Base-by-base conservation (phyloP, 1,140 invertebrate species). In the Tetramorium alpestre region DNA sequence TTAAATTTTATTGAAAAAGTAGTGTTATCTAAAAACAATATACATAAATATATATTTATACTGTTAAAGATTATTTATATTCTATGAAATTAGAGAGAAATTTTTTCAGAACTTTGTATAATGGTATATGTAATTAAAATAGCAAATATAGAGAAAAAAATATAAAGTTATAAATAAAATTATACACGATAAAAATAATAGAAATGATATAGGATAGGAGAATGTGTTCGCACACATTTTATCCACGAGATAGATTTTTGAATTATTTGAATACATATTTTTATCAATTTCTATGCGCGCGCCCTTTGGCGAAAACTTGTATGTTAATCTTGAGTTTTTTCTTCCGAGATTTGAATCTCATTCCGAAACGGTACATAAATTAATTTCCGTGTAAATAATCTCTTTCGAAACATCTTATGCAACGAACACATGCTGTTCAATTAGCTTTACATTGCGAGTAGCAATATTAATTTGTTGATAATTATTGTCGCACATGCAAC, bases 381-480 rank as follows among this genome's bases (percentile, higher is more conserved):
- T 73, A 82, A 73, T 84, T 62, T 60, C n/a, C 10, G 41, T 44
- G 38, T 49, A 75, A 73, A 47, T 73, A 54, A 67, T 3, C 11
- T 0, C 11, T 73, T 47, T 72, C 10, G 67, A 47, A n/a, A n/a
- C 65, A 28, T 28, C 13, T 60, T 70, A 47, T 13, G 47, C n/a
- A 51, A 65, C 22, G 77, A 22, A 51, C 69, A 16, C 22, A 70
- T 56, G 41, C 13, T 33, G 22, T 73, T 84, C 7, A 84, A 84
- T 84, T 75, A 84, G 16, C 41, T 82, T 72, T 60, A 72, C 18
- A 82, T 38, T 3, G 25, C 18, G 47, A 25, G n/a, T 38, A 75
- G 54, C 41, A 60, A 62, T 49, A 60, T 84, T 84, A 84, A 84
- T 73, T 84, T 60, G 7, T 28, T 38, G 69, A 28, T 84, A 84